Base-by-base conservation (phyloP, 2,797 vertebrate genomes). In the Acipenser transmontanus region DNA sequence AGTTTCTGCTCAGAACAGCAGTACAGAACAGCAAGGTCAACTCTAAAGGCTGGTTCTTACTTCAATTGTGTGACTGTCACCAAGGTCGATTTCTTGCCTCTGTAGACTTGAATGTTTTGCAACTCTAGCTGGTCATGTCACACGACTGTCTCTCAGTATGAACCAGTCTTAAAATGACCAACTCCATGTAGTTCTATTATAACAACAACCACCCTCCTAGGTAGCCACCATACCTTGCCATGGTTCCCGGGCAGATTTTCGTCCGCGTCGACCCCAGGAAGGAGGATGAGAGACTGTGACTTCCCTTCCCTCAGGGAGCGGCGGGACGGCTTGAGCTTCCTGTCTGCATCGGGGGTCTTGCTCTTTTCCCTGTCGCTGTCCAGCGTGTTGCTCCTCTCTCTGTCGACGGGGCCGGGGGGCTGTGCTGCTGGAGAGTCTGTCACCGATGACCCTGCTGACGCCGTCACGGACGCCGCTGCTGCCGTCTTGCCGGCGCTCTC, bases 281-380 rank as follows among this genome's bases (percentile, higher is more conserved):
- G 84, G 73, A 98, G 84, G 54, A 98, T 97, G 73, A 98, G 93
- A 0, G 95, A 98, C 80, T 97, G 95, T 70, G 95, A 94, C 80
- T 98, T 98, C 64, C 93, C 94, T 69, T 96, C 95, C 62, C 95
- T 81, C 65, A 91, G 85, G 0, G 94, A 95, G 59, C 94, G 93
- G 47, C 94, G 93, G 50, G 80, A 82, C 56, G 91, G 84, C 66
- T 91, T 91, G 63, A 89, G 85, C 75, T 91, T 89, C 63, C 85
- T 88, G 67, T 91, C 86, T 7, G 88, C 84, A 50, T 89, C 87
- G 0, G 92, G 91, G 61, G 90, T 92, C 71, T 84, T 85, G 76
- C 89, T 85, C 75, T 83, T 84, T 69, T 83, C 88, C 6, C 80
- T 72, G 72, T 75, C 77, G 50, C 17, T 34, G 17, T 61, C 60